phyloP scores from a whole-genome alignment of 2,113 vertebrate species.

The Corvus cornix region DNA sequence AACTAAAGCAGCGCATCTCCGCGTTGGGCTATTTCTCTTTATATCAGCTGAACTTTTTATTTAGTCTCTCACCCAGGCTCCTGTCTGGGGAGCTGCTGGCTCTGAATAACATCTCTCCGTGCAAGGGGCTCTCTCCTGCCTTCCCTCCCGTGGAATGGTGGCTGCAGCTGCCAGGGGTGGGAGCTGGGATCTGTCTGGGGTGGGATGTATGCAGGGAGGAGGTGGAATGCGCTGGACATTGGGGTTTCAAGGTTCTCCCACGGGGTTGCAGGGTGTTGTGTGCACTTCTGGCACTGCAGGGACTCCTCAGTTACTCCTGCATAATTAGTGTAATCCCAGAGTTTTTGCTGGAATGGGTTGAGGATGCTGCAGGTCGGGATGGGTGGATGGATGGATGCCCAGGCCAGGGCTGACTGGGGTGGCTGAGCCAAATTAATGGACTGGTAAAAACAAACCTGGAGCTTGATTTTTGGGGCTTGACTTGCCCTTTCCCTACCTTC shows the following conservation, averaged over 20 bases:
- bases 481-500: too few relatives aligned
- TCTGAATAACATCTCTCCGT: neutral
- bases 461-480: neutral
- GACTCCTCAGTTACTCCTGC: neutral
- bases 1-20: neutral
- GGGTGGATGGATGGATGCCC: neutral
- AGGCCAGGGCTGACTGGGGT: fast-evolving
- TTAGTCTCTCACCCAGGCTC: neutral
- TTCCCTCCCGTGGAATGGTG: neutral
- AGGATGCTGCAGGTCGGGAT: neutral
- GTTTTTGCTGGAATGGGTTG: neutral
- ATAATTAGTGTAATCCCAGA: neutral
- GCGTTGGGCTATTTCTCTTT: neutral
- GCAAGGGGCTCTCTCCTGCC: neutral
- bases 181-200: neutral
- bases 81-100: neutral
- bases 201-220: neutral
- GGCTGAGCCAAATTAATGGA: neutral
- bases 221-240: neutral
- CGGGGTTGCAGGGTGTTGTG: neutral
- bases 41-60: neutral
- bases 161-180: neutral
- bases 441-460: neutral
- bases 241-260: neutral
- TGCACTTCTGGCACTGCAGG: neutral